Evolutionary conservation across 2,797 vertebrate species (phyloP), one percentile per base, ranked within the genome.

Genomic region (Molossus molossus): DNA sequence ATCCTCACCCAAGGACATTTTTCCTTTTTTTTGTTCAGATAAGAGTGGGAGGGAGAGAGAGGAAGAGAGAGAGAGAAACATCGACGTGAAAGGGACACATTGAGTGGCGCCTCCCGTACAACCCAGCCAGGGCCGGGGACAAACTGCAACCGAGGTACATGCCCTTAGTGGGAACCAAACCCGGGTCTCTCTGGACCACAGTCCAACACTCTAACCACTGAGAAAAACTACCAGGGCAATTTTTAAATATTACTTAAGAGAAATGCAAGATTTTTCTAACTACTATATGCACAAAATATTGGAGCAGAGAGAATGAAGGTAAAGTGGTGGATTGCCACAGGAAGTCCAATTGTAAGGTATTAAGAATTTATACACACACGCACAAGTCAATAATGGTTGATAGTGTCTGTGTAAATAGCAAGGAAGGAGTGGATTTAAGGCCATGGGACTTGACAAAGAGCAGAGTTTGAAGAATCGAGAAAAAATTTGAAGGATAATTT

Each of bases 401-500:
- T 77, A 80, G 27, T 85, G 8, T 75, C 55, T 69, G 9, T 87
- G 45, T 10, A 75, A 76, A 15, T 29, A 79, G 40, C 18, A 73
- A 65, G n/a, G 20, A 85, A 82, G 29, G 29, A 37, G 15, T 76
- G 37, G 37, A 80, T 89, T 90, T 23, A 67, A 90, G 73, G 67
- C 8, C 11, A 33, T 40, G 23, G n/a, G 21, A 45, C 27, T 85
- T 81, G 27, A 25, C 27, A 79, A 88, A 86, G 29, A 65, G 23
- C 70, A 85, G 80, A 80, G 3, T 83, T 96, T 89, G 45, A 93
- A 85, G 58, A 75, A 64, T 29, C 27, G 23, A 73, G 57, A 48
- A 29, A 94, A 82, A 76, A 67, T 60, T 48, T 87, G 64, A 94
- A 90, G 62, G 75, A 77, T 37, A 82, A 76, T 87, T 88, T 45